Evolutionary conservation across 2,113 vertebrate genomes (phyloP).

Genomic region (Leptocoma aspasia): DNA sequence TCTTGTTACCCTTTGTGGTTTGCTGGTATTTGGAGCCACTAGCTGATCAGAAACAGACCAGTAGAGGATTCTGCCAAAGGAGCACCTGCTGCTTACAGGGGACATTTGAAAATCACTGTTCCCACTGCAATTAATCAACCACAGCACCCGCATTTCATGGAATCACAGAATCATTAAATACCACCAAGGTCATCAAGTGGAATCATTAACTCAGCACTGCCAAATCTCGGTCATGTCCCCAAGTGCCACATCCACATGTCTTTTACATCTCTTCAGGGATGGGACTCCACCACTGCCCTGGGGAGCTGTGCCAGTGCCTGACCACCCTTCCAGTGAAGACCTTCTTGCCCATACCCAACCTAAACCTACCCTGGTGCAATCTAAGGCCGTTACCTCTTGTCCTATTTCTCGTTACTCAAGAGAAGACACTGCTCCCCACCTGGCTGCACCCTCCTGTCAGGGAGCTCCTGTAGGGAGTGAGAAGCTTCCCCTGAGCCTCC

Average conservation of each 20-base stretch:
- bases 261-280: not conserved
- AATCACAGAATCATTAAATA: rapidly evolving
- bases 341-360: not conserved
- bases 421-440: too few species aligned
- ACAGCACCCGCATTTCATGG: not conserved
- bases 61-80: rapidly evolving
- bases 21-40: not conserved
- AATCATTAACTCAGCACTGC: not conserved
- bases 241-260: not conserved
- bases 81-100: not conserved
- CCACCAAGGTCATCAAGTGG: too few species aligned
- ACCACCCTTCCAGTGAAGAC: not conserved
- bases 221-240: not conserved
- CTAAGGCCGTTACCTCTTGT: not conserved
- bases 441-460: not conserved
- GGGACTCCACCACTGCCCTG: too few species aligned
- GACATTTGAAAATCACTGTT: not conserved
- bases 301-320: not conserved
- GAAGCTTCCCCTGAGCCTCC: not conserved
- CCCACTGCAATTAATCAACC: not conserved
- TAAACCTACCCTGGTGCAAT: not conserved
- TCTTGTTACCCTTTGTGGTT: not conserved
- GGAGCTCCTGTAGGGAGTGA: not conserved
- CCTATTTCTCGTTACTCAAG: not conserved
- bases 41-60: not conserved